These are phyloP conservation scores for Pongo pygmaeus DNA, from an alignment of 2,113 vertebrate species.

Conservation along the genomic window DNA sequence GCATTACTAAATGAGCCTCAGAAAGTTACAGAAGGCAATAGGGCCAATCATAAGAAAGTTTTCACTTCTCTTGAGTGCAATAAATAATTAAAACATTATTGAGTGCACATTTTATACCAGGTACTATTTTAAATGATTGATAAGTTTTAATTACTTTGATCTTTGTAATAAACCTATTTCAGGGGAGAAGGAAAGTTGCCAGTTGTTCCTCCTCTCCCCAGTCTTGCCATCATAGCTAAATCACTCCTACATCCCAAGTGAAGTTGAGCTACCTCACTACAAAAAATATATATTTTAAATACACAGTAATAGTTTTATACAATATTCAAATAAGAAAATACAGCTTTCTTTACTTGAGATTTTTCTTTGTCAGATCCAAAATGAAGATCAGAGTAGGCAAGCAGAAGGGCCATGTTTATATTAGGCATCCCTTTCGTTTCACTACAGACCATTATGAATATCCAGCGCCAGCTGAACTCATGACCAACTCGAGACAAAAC, in stretches of 20 bases:
- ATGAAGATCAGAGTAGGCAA: slow-evolving; percentile 59
- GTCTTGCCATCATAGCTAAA: neutral
- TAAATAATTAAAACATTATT: neutral
- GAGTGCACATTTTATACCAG: neutral
- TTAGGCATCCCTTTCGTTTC: slow-evolving; percentile 79
- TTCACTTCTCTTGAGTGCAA: neutral
- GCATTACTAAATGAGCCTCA: neutral
- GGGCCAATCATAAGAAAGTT: neutral
- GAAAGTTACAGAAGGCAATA: neutral
- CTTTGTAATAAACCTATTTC: neutral
- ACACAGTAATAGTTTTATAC: neutral
- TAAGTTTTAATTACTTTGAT: slow-evolving; percentile 3
- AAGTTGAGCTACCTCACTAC: neutral
- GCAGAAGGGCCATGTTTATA: slow-evolving; percentile 76
- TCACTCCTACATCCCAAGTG: neutral
- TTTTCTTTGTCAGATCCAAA: slow-evolving; percentile 56
- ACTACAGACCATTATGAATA: slow-evolving; percentile 78
- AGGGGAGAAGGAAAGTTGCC: neutral
- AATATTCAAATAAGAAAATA: neutral
- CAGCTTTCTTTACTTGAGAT: slow-evolving; percentile 47
- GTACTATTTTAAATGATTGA: slow-evolving; percentile 34
- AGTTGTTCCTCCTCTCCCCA: neutral
- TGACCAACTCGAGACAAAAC: slow-evolving; percentile 75
- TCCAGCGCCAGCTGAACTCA: slow-evolving; percentile 81
- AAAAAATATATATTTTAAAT: neutral